A percentile compares a stretch with the other conserved stretches of the same genome.
Evolutionary conservation across 2,113 vertebrate species (phyloP).

Genomic region (Leucosticte australis): DNA sequence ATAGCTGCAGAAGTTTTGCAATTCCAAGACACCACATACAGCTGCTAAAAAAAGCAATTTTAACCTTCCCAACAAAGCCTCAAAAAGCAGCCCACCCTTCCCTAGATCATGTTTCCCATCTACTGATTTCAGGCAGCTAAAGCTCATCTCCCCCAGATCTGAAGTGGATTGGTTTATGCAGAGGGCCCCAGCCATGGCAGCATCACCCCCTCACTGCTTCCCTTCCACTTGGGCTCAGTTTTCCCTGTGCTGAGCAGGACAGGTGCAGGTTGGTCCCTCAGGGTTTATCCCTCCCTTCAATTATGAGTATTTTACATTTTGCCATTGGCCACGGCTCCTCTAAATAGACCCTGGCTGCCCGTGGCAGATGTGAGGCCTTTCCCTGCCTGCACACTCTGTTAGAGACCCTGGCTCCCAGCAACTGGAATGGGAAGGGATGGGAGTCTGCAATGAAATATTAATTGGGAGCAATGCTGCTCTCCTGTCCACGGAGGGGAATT

Average conservation of each 20-base stretch:
- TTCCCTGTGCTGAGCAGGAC: neutral
- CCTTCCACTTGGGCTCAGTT: neutral
- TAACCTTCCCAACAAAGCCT: constrained; percentile 33
- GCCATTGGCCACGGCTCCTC: neutral
- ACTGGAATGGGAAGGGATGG: neutral
- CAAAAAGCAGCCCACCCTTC: constrained; percentile 3
- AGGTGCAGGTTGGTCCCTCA: neutral
- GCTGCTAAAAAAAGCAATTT: constrained; percentile 45
- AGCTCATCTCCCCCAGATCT: neutral
- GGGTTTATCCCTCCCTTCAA: neutral
- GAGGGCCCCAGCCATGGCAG: neutral
- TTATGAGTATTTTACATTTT: constrained; percentile 16
- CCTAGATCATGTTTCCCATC: neutral
- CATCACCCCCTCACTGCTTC: neutral
- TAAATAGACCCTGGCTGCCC: constrained; percentile 8
- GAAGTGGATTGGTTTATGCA: neutral
- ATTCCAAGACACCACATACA: constrained; percentile 30
- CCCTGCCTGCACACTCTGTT: neutral
- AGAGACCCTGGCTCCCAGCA: neutral
- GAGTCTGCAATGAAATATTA: constrained; percentile 19
- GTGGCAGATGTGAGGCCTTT: constrained; percentile 28
- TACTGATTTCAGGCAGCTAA: neutral
- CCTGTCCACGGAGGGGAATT: neutral
- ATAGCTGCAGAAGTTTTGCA: constrained; percentile 44
- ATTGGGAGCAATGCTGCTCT: neutral